These are phyloP conservation scores for Phrynosoma platyrhinos DNA, from an alignment of 2,113 vertebrate species.

Conservation along the genomic window DNA sequence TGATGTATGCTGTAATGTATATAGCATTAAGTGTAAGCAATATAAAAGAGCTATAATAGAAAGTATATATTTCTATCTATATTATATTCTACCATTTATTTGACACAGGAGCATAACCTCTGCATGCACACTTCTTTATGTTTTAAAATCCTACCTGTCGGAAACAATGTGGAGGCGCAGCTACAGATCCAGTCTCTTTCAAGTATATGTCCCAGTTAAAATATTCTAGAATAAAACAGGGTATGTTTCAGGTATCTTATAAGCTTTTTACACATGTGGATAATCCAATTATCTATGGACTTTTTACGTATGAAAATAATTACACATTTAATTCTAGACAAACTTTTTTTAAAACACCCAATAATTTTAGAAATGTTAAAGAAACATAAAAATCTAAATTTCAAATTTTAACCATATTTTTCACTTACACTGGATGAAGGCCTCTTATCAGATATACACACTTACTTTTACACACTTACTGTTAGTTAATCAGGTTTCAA, in stretches of 20 bases:
- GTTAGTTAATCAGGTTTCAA: not conserved
- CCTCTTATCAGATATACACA: not conserved
- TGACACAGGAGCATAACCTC: not conserved
- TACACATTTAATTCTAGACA: not conserved
- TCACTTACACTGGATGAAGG: not conserved
- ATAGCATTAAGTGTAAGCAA: conserved; percentile 42
- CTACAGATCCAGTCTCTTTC: conserved; percentile 87
- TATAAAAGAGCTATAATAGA: conserved; percentile 37
- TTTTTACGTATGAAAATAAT: not conserved
- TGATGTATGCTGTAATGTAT: conserved; percentile 3
- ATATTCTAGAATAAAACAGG: conserved; percentile 76
- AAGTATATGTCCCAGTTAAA: conserved; percentile 95
- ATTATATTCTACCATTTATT: not conserved
- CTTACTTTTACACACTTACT: too few relatives aligned
- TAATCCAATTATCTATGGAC: not conserved
- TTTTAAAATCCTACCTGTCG: conserved; percentile 85
- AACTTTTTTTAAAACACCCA: not conserved
- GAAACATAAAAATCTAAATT: not conserved
- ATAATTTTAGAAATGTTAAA: not conserved
- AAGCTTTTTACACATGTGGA: not conserved
- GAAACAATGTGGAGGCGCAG: conserved; percentile 89
- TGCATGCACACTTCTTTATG: not conserved
- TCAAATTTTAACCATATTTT: not conserved
- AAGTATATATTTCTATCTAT: not conserved
- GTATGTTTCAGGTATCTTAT: not conserved